phyloP scores from a whole-genome alignment of 2,113 vertebrate genomes.

The Castor canadensis region DNA sequence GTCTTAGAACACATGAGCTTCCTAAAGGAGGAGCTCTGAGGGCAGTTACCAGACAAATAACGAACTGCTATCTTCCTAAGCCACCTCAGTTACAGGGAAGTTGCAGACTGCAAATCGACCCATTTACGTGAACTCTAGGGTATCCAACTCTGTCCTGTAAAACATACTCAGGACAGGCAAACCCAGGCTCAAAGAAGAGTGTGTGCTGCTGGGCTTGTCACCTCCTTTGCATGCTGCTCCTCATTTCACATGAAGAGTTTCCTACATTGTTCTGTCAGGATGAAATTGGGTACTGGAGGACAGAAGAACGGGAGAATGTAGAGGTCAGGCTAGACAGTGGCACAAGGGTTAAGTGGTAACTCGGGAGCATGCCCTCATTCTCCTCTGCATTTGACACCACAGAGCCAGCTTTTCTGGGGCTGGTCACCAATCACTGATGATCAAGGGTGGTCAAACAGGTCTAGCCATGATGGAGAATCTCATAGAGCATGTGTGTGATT shows the following conservation, averaged over 20 bases:
- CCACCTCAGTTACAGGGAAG: accelerated
- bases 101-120: accelerated
- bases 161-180: too few species aligned
- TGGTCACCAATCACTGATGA: not conserved
- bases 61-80: accelerated
- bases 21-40: accelerated
- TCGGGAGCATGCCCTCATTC: accelerated
- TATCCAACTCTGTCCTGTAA: accelerated
- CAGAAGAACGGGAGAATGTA: accelerated
- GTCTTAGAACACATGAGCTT: accelerated
- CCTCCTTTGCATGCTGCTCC: accelerated
- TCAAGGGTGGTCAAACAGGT: not conserved
- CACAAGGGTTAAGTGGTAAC: too few species aligned
- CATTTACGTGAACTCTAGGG: accelerated
- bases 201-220: accelerated
- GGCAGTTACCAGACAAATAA: accelerated
- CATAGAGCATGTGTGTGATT: too few species aligned
- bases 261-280: not conserved
- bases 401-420: not conserved
- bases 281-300: accelerated
- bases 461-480: not conserved
- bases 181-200: too few species aligned
- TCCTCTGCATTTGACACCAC: not conserved
- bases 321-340: not conserved
- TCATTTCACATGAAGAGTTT: accelerated